Conservation (phyloP, 2,113 vertebrate genomes). For the Gnathonemus echidnorhynchus region DNA sequence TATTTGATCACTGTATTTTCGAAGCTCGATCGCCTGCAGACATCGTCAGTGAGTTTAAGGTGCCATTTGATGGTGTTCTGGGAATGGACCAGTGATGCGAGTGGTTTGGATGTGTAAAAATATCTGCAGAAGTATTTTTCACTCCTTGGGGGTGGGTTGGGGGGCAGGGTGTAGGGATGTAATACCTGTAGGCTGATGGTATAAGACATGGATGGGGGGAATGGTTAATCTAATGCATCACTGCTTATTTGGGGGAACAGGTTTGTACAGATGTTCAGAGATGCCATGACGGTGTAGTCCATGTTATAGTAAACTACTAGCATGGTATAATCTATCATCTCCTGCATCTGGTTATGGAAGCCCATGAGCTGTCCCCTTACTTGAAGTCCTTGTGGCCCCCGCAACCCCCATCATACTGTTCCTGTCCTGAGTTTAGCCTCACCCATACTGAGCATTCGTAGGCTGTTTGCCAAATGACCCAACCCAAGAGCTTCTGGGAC, state of each 20-base stretch:
- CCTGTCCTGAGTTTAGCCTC: not conserved
- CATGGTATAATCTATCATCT: not conserved
- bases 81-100: not conserved
- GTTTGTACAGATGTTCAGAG: not conserved
- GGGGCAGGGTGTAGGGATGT: not conserved
- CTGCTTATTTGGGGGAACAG: not conserved
- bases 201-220: not conserved
- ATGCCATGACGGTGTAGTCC: constrained; percentile 22
- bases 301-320: constrained; percentile 42
- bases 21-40: not conserved
- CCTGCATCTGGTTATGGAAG: not conserved
- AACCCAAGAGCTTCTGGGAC: not conserved
- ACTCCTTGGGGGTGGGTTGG: not conserved
- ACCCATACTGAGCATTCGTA: not conserved
- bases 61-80: not conserved
- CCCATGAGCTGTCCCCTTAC: not conserved
- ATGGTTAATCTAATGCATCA: not conserved
- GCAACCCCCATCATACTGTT: not conserved
- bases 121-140: not conserved
- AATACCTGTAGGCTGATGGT: not conserved
- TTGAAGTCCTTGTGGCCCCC: not conserved
- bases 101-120: not conserved
- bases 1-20: not conserved
- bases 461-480: not conserved
- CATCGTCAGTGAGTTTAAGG: not conserved